A percentile compares a stretch with the other conserved stretches of the same genome.
phyloP scores from a whole-genome alignment of 2,888 invertebrate species.

The Meiosimyza platycephala region DNA sequence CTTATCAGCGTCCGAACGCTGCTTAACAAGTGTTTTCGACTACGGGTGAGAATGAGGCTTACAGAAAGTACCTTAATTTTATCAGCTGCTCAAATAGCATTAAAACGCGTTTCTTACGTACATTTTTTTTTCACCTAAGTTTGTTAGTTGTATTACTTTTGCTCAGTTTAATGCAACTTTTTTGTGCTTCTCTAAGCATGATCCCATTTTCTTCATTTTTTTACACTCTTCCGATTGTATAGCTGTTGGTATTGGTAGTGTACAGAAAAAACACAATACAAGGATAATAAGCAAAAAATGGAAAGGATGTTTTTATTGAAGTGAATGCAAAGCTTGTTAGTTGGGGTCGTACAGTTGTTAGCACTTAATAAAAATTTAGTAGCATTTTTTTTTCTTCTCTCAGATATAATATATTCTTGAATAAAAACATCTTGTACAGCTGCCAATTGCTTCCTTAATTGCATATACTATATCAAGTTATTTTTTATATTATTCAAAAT shows the following conservation, averaged over 20 bases:
- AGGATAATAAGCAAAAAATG: slow-evolving; percentile 6
- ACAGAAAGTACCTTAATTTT: too few relatives aligned
- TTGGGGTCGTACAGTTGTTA: slow-evolving; percentile 9
- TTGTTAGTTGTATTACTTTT: neutral
- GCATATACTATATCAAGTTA: too few relatives aligned
- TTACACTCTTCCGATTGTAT: neutral
- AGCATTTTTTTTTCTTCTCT: neutral
- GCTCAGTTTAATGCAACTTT: too few relatives aligned
- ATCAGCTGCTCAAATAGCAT: neutral
- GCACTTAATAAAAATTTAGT: slow-evolving; percentile 22
- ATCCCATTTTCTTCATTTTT: slow-evolving; percentile 5
- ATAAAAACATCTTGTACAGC: too few relatives aligned
- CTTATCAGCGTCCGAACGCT: too few relatives aligned
- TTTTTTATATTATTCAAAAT: too few relatives aligned
- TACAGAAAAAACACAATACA: neutral
- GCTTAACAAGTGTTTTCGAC: too few relatives aligned
- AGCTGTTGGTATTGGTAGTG: neutral
- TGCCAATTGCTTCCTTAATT: too few relatives aligned
- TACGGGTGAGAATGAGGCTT: too few relatives aligned
- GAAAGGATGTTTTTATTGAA: neutral
- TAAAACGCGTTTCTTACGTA: neutral
- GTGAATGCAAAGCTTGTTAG: too few relatives aligned
- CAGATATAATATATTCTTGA: too few relatives aligned
- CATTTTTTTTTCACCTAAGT: neutral
- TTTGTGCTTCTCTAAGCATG: neutral